These are phyloP conservation scores for Mesorhabditis sp. DNA, from an alignment of 2,888 invertebrate genomes.

Conservation along the genomic window DNA sequence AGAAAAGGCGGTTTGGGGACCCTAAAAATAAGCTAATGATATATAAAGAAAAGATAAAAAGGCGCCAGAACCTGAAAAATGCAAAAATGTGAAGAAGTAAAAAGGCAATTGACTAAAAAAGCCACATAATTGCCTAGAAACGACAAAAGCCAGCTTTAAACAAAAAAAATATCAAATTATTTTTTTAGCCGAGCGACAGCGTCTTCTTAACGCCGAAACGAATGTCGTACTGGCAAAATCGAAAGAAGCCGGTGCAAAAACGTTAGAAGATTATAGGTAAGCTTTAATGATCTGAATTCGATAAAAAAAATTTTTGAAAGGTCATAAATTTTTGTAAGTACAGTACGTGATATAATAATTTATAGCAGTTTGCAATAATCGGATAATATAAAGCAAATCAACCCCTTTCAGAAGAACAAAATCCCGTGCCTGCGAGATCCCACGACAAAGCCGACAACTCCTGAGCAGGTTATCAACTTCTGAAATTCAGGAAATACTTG, in stretches of 20 bases:
- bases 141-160: background rate
- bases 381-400: background rate
- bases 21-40: too few species aligned
- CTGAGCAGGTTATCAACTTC: constrained; percentile 23
- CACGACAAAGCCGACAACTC: constrained; percentile 32
- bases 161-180: background rate
- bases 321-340: background rate
- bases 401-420: constrained; percentile 45
- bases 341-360: too few species aligned
- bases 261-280: constrained; percentile 67
- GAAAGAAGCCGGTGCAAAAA: constrained; percentile 84
- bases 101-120: too few species aligned
- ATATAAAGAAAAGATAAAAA: too few species aligned
- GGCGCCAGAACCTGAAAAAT: background rate
- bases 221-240: constrained; percentile 82
- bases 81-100: background rate
- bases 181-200: constrained; percentile 70
- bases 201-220: constrained; percentile 79
- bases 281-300: background rate
- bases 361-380: background rate
- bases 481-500: constrained; percentile 19
- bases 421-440: constrained; percentile 30
- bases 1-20: too few species aligned
- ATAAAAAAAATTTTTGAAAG: background rate
- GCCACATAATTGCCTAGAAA: constrained; percentile 10